phyloP scores from a whole-genome alignment of 2,113 vertebrate genomes.

The Prolemur simus region DNA sequence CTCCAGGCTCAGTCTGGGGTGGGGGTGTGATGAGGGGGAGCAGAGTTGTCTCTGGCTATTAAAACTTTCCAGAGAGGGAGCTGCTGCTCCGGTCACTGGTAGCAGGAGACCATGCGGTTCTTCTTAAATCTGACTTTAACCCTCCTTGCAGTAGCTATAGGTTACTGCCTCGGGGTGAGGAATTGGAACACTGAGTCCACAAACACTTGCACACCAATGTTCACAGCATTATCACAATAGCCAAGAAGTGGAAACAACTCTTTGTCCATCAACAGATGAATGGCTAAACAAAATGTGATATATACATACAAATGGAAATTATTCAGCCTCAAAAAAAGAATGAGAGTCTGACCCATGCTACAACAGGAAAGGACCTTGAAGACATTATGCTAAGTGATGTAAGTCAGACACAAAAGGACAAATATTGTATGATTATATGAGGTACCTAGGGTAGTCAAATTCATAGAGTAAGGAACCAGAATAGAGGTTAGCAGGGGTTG shows the following conservation, averaged over 20 bases:
- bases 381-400: not conserved
- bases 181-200: not conserved
- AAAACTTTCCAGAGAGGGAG: not conserved
- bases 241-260: not conserved
- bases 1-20: not conserved
- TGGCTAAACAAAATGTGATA: not conserved
- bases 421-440: not conserved
- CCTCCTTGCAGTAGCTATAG: not conserved
- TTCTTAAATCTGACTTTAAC: conserved; percentile 35
- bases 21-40: no score
- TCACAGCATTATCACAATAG: not conserved
- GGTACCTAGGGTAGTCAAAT: not conserved
- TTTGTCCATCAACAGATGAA: not conserved
- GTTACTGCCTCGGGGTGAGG: not conserved
- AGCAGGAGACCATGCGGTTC: not conserved
- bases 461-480: not conserved
- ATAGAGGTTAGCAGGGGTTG: not conserved
- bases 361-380: not conserved
- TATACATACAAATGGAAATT: not conserved
- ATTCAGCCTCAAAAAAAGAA: not conserved
- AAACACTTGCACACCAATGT: not conserved
- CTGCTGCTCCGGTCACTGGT: not conserved
- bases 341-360: not conserved
- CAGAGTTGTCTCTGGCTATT: not conserved
- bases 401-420: not conserved